Base-by-base conservation (phyloP, 1,140 invertebrate genomes). In the Kradibia gibbosae region DNA sequence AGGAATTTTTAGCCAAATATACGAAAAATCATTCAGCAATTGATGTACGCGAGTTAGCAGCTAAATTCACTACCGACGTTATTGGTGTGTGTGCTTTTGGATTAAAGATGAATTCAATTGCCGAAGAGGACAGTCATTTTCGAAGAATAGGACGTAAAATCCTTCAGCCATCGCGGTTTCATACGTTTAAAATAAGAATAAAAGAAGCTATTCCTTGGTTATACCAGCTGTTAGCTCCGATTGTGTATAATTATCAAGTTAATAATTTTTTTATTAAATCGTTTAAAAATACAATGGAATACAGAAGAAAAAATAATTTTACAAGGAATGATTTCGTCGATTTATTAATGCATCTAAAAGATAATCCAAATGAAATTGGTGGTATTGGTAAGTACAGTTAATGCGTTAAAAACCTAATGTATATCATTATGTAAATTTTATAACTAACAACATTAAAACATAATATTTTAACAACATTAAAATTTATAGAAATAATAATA, bases 251-350 rank as follows among this genome's bases (percentile, higher is more conserved):
- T n/a, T n/a, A n/a, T n/a, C n/a, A n/a, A n/a, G n/a, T n/a, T n/a
- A n/a, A n/a, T 25, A 78, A 87, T 10, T 93, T 92, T 82, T 92
- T 92, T 78, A 84, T 87, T 10, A 83, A 88, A 11, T 85, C 89
- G 0, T 86, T 92, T 42, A 85, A 84, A 45, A 87, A 91, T 0
- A 92, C 89, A 7, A 83, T 92, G 2, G 87, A 89, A 1, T 87
- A 88, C 53, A 84, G 92, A 25, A 90, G 92, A 71, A 83, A 86
- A 55, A 91, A 91, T 82, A 88, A 91, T 34, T 83, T 92, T 22
- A 84, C 83, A 20, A 85, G 91, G n/a, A 90, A 91, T 20, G 92
- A 93, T 82, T 93, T 93, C 72, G 88, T 93, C 86, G 90, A 93
- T 73, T 83, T 93, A 42, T 77, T 93, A 48, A 92, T 93, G 15